These are phyloP conservation scores for Xenopus borealis DNA, from an alignment of 2,113 vertebrate genomes.

Conservation along the genomic window DNA sequence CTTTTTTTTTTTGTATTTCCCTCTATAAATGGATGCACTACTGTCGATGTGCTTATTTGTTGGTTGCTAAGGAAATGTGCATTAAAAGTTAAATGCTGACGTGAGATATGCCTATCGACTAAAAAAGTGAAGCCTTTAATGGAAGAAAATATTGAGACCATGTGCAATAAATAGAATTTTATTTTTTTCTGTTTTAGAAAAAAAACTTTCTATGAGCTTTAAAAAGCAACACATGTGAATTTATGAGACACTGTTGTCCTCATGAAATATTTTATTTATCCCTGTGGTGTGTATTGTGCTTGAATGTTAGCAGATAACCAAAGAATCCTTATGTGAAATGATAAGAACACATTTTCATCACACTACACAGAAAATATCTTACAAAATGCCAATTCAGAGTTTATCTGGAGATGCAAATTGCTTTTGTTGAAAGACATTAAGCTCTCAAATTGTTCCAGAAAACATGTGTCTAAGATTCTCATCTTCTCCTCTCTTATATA, in stretches of 20 bases:
- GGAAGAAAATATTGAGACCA: slow-evolving; percentile 12
- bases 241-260: slow-evolving; percentile 36
- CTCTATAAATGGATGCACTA: neutral
- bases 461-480: no score
- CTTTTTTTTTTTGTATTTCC: neutral
- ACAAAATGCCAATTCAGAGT: slow-evolving; percentile 3
- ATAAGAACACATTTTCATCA: slow-evolving; percentile 21
- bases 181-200: neutral
- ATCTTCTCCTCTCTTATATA: no score
- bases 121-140: slow-evolving; percentile 9
- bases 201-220: slow-evolving; percentile 4
- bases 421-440: neutral
- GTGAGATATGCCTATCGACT: slow-evolving; percentile 20
- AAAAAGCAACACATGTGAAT: slow-evolving; percentile 34
- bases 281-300: slow-evolving; percentile 15
- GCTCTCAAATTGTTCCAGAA: no score
- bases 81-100: slow-evolving; percentile 3
- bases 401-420: neutral
- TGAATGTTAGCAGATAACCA: slow-evolving; percentile 20
- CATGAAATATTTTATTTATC: slow-evolving; percentile 29
- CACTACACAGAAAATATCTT: slow-evolving; percentile 12
- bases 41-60: slow-evolving; percentile 18
- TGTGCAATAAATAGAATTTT: slow-evolving; percentile 21
- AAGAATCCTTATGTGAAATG: slow-evolving; percentile 14
- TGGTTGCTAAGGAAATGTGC: slow-evolving; percentile 27